Evolutionary conservation across 2,888 invertebrate species (phyloP).

Genomic region (Therioaphis trifolii): DNA sequence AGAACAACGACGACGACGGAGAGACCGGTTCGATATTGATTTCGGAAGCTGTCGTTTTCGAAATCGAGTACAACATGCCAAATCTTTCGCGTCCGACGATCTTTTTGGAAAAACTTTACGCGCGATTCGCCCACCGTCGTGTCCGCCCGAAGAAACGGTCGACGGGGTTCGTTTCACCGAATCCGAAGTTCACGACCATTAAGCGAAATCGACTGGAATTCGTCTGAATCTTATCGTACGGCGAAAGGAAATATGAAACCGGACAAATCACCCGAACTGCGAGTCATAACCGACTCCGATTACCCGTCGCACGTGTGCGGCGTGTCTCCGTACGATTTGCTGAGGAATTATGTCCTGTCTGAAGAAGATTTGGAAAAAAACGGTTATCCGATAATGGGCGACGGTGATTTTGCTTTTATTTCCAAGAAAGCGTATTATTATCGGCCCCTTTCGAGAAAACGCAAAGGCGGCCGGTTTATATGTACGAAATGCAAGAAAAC

Average conservation of each 20-base stretch:
- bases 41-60: too few relatives aligned
- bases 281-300: constrained; percentile 50
- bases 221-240: constrained; percentile 54
- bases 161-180: constrained; percentile 42
- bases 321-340: constrained; percentile 73
- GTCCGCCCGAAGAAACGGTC: constrained; percentile 60
- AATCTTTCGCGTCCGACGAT: constrained; percentile 61
- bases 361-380: constrained; percentile 83
- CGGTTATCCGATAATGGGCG: constrained; percentile 81
- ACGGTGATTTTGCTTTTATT: constrained; percentile 69
- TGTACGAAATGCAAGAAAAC: constrained; percentile 85
- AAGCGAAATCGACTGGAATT: constrained; percentile 50
- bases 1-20: too few relatives aligned
- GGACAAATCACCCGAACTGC: constrained; percentile 52
- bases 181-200: constrained; percentile 52
- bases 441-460: constrained; percentile 62
- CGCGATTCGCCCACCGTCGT: constrained; percentile 60
- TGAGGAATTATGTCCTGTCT: constrained; percentile 78
- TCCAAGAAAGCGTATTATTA: constrained; percentile 63
- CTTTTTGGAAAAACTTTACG: constrained; percentile 62
- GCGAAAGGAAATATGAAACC: constrained; percentile 64
- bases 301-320: constrained; percentile 67
- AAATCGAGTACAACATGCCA: constrained; percentile 62
- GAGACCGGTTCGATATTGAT: too few relatives aligned
- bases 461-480: constrained; percentile 68